These are phyloP conservation scores for Leucania comma DNA, from an alignment of 2,888 invertebrate genomes.

Conservation along the genomic window DNA sequence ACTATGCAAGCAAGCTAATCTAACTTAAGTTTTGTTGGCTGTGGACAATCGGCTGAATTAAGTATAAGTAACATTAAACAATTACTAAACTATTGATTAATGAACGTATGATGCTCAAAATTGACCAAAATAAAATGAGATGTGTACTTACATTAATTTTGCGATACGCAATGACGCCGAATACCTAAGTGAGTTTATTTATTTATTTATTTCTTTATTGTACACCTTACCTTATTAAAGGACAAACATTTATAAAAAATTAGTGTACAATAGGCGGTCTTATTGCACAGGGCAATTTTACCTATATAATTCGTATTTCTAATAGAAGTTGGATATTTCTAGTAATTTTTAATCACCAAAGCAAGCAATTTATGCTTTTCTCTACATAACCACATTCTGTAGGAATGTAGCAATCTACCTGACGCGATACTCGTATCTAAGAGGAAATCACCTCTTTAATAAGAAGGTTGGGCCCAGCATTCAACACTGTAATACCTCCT, in stretches of 20 bases:
- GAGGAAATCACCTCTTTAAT: conserved; percentile 17
- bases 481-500: conserved; percentile 19
- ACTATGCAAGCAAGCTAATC: no score
- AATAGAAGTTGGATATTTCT: not conserved
- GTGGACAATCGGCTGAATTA: no score
- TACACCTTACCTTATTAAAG: no score
- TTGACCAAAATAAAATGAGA: not conserved
- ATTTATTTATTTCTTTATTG: no score
- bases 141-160: no score
- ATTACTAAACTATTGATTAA: no score
- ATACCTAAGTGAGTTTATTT: not conserved
- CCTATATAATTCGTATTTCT: no score
- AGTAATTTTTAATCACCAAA: not conserved
- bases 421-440: conserved; percentile 2
- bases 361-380: not conserved
- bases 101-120: not conserved
- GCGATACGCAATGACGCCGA: no score
- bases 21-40: no score
- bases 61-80: not conserved
- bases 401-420: conserved; percentile 12
- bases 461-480: conserved; percentile 4
- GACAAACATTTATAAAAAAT: no score
- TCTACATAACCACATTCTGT: not conserved
- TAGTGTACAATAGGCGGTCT: no score
- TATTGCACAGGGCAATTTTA: no score